A percentile compares a stretch with the other conserved stretches of the same genome.
phyloP scores from a whole-genome alignment of 2,113 vertebrate genomes.

The Thunnus maccoyii region DNA sequence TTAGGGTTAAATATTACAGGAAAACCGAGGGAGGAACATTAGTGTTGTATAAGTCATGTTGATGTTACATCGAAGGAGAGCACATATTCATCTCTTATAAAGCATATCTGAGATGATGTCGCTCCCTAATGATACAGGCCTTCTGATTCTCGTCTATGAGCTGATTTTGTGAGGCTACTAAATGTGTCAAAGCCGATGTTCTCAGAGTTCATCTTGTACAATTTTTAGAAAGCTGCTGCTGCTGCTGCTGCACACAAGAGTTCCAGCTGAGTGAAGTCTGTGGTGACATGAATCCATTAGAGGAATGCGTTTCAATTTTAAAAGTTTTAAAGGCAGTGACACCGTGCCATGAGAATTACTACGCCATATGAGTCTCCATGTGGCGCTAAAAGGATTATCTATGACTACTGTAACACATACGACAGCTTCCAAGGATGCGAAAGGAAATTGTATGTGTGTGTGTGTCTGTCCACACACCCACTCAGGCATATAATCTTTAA shows the following conservation, averaged over 20 bases:
- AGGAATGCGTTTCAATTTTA: background rate
- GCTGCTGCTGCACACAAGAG: background rate
- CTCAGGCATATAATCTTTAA: conserved; percentile 8
- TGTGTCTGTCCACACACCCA: background rate
- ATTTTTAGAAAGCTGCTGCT: background rate
- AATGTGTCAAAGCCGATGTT: background rate
- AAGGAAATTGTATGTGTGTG: background rate
- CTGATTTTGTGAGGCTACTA: background rate
- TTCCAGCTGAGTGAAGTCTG: background rate
- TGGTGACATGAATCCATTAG: background rate
- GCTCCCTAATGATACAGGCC: too few relatives aligned
- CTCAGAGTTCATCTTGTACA: too few relatives aligned
- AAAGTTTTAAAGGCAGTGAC: conserved; percentile 15
- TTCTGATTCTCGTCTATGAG: background rate
- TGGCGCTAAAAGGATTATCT: conserved; percentile 52
- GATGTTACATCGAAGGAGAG: too few relatives aligned
- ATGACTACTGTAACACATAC: conserved; percentile 33
- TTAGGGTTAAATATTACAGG: too few relatives aligned
- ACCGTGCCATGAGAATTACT: conserved; percentile 13
- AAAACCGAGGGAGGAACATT: too few relatives aligned
- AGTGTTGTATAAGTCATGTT: too few relatives aligned
- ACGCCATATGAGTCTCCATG: background rate
- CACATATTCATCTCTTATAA: too few relatives aligned
- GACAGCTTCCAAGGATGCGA: conserved; percentile 7
- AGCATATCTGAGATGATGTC: too few relatives aligned